Percentiles rank a stretch among this genome's conserved stretches.
These are phyloP conservation scores for Coendou prehensilis DNA, from an alignment of 2,797 vertebrate genomes.

Conservation along the genomic window DNA sequence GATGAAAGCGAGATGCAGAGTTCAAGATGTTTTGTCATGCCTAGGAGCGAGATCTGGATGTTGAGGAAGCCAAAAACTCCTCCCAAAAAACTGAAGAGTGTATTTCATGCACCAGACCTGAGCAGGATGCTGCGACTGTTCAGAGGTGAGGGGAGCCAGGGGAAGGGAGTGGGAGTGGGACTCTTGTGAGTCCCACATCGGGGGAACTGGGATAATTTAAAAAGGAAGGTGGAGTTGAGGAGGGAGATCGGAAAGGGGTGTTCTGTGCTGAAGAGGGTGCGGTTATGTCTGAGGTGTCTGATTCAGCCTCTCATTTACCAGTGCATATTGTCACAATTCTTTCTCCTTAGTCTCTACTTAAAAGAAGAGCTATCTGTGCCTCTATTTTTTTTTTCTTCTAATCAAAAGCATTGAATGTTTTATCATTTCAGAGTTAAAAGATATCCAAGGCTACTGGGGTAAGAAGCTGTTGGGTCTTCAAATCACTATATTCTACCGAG, in stretches of 20 bases:
- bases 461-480: constrained; percentile 65
- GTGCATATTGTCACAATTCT: background rate
- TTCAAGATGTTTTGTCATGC: background rate
- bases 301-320: background rate
- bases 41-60: constrained; percentile 76
- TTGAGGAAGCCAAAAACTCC: constrained; percentile 71
- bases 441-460: constrained; percentile 77
- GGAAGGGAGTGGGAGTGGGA: background rate
- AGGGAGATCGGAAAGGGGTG: background rate
- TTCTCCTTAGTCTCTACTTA: background rate
- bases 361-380: background rate
- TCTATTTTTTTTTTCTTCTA: background rate
- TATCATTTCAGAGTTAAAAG: constrained; percentile 79
- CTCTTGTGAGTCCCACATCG: background rate
- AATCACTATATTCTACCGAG: background rate
- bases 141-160: constrained; percentile 52
- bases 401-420: constrained; percentile 47
- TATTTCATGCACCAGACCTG: constrained; percentile 64
- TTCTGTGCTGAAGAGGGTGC: background rate
- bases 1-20: background rate
- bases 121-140: constrained; percentile 32
- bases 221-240: background rate
- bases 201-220: background rate
- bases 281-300: background rate
- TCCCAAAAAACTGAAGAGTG: constrained; percentile 55